Base-by-base conservation (phyloP, 1,140 invertebrate genomes). In the Zophobas morio region DNA sequence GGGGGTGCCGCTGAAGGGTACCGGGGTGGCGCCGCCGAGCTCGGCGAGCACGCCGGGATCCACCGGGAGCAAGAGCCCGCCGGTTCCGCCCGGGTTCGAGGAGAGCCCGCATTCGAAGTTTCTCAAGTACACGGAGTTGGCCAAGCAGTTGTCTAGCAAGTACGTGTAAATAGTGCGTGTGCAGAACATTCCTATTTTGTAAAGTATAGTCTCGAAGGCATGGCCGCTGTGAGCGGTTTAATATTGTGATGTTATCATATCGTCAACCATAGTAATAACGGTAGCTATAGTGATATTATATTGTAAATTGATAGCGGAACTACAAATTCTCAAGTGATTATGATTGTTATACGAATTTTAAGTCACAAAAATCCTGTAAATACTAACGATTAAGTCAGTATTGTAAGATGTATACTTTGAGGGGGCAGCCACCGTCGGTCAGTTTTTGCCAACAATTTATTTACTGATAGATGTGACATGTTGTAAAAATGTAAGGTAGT, bases 31-130 rank as follows among this genome's bases (percentile, higher is more conserved):
- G 53, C 78, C 79, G 42, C 73, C 78, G 6, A 82, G 78, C 66
- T 66, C 53, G 35, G 75, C 76, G 32, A 81, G 79, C 39, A 74
- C 63, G 35, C 70, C 74, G 4, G 39, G 72, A 0, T 46, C 80
- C 1, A 66, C 80, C 1, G 74, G 77, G 70, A 88, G 87, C 77
- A 89, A 88, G 78, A 88, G 87, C 75, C 88, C 88, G 42, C 89
- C 88, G 56, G 82, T 87, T 54, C 83, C 85, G 35, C 90, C 90
- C 76, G 90, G 90, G 36, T 94, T 95, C 82, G 96, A 97, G 82
- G 96, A 98, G 86, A 97, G 95, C 86, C 95, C 96, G 20, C 96
- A 97, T 88, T 97, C 96, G 78, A 98, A 98, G 89, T 98, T 98
- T 90, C 92, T 97, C 79, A 98, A 98, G 89, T 98, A 98, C 89